Conservation (phyloP, 2,888 invertebrate genomes). For the Molanna angustata region DNA sequence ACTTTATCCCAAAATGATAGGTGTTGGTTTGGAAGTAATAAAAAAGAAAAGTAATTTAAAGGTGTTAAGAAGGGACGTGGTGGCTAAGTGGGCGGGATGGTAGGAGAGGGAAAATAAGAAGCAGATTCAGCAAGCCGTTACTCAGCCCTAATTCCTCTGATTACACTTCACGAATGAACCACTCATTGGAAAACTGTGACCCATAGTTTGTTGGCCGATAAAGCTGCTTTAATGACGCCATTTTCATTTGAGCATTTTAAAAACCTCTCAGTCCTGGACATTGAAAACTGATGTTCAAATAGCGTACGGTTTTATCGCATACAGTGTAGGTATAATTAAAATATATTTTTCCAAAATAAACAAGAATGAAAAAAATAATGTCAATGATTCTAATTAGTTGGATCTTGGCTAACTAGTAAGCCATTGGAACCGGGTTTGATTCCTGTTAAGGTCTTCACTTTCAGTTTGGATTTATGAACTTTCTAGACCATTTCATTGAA, state of each 20-base stretch:
- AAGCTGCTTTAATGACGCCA: constrained; percentile 7
- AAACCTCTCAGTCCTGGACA: background rate
- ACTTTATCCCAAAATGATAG: constrained; percentile 27
- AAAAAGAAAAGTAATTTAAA: constrained; percentile 31
- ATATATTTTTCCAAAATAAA: too few relatives aligned
- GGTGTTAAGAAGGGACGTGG: constrained; percentile 21
- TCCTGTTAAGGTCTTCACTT: too few relatives aligned
- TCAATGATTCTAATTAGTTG: too few relatives aligned
- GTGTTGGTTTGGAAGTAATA: constrained; percentile 29
- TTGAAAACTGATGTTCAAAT: background rate
- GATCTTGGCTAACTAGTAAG: too few relatives aligned
- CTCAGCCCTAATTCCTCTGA: constrained; percentile 33
- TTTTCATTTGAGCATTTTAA: background rate
- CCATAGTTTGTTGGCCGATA: constrained; percentile 13
- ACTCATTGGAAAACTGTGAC: constrained; percentile 21
- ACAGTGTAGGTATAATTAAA: too few relatives aligned
- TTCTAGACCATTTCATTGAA: too few relatives aligned
- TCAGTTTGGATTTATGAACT: too few relatives aligned
- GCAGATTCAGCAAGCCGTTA: constrained; percentile 32
- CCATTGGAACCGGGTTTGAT: too few relatives aligned
- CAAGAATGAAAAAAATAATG: too few relatives aligned
- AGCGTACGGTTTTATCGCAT: too few relatives aligned
- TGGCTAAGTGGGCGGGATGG: constrained; percentile 7
- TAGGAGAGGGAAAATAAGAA: constrained; percentile 11
- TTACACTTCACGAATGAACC: constrained; percentile 25